Conservation (phyloP, 2,888 invertebrate species). For the Glomeris marginata region DNA sequence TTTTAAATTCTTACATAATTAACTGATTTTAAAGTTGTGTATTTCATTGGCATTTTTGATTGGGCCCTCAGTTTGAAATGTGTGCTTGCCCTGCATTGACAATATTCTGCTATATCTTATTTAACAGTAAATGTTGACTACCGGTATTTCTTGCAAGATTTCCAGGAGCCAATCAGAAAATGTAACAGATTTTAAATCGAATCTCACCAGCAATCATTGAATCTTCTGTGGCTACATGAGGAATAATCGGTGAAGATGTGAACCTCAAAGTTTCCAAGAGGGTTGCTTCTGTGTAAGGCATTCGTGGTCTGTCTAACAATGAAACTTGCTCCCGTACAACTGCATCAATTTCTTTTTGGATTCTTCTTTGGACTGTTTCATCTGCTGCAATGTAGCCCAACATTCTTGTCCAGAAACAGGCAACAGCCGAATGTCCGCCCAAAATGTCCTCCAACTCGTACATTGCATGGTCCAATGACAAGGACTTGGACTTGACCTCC, state of each 20-base stretch:
- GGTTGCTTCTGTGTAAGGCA: slow-evolving; percentile 13
- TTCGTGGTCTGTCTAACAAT: neutral
- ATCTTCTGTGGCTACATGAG: slow-evolving; percentile 68
- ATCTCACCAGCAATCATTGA: slow-evolving; percentile 48
- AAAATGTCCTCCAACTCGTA: slow-evolving; percentile 52
- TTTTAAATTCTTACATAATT: too few relatives aligned
- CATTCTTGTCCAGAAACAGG: slow-evolving; percentile 36
- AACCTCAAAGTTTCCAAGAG: slow-evolving; percentile 13
- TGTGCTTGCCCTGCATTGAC: too few relatives aligned
- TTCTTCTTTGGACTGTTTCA: slow-evolving; percentile 4
- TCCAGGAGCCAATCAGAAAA: too few relatives aligned
- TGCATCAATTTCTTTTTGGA: slow-evolving; percentile 5
- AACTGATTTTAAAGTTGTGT: too few relatives aligned
- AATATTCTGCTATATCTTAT: too few relatives aligned
- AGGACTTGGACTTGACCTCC: neutral
- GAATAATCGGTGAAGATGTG: slow-evolving; percentile 52
- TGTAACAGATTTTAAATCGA: too few relatives aligned
- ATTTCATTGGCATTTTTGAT: too few relatives aligned
- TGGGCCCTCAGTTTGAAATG: too few relatives aligned
- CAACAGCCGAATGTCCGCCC: slow-evolving; percentile 75
- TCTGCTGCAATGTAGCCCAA: slow-evolving; percentile 8
- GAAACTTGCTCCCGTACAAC: slow-evolving; percentile 25
- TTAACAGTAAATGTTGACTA: neutral
- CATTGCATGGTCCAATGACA: slow-evolving; percentile 20
- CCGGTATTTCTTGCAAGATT: neutral